Evolutionary conservation across 2,113 vertebrate species (phyloP).

Genomic region (Brevimyrus niger): DNA sequence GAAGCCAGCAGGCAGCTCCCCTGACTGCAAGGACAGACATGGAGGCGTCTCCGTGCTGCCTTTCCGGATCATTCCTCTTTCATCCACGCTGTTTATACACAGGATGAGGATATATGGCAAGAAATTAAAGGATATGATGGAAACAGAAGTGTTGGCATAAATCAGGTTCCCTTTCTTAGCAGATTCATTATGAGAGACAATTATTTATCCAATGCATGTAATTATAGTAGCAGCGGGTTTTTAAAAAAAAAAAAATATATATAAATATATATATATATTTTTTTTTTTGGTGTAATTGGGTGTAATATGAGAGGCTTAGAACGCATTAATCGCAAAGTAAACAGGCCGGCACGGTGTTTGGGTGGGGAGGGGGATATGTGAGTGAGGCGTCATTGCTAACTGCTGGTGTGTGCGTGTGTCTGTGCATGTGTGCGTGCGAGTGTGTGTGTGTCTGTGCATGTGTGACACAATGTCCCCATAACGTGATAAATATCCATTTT

Average conservation of each 20-base stretch:
- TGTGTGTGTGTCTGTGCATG: not conserved
- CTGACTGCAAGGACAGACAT: not conserved
- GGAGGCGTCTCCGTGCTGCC: not conserved
- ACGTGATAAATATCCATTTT: too few relatives aligned
- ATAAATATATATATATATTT: too few relatives aligned
- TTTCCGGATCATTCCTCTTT: not conserved
- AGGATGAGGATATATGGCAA: not conserved
- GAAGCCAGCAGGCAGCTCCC: not conserved
- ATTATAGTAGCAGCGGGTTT: not conserved
- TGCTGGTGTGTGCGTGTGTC: not conserved
- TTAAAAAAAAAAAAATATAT: not conserved
- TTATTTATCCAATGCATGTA: not conserved
- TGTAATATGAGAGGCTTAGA: not conserved
- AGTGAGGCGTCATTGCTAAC: not conserved
- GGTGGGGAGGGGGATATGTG: not conserved
- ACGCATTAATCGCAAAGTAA: conserved; percentile 11
- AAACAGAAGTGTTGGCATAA: not conserved
- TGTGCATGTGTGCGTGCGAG: too few relatives aligned
- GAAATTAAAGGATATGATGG: conserved; percentile 1
- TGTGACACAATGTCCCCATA: too few relatives aligned
- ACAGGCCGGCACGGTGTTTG: not conserved
- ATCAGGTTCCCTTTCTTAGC: not conserved
- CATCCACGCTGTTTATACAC: not conserved
- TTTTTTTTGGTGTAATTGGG: conserved; percentile 3
- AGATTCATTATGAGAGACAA: not conserved